Conservation (phyloP, 2,113 vertebrate genomes). For the Lepisosteus osseus region DNA sequence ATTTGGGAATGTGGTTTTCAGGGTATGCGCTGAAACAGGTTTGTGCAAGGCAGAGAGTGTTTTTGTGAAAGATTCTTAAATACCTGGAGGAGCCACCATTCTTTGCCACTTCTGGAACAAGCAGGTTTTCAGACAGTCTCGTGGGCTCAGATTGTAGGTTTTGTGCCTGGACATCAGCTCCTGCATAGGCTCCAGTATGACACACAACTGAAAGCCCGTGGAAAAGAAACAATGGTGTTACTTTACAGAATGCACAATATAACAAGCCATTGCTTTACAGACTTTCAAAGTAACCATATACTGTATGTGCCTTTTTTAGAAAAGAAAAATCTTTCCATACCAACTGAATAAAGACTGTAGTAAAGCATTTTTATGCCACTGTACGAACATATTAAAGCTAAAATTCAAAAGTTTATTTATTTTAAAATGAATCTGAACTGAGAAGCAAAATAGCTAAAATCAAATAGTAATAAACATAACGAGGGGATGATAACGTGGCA, state of each 20-base stretch:
- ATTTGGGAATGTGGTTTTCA: neutral
- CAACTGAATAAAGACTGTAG: no score
- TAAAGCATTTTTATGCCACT: no score
- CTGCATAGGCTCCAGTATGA: conserved; percentile 99
- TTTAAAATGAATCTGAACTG: no score
- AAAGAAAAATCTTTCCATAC: no score
- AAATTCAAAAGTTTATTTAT: no score
- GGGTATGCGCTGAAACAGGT: neutral
- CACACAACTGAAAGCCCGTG: conserved; percentile 82
- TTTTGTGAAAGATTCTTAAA: neutral
- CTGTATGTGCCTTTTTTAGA: no score
- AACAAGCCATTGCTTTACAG: neutral
- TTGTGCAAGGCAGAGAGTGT: neutral
- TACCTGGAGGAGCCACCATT: conserved; percentile 99
- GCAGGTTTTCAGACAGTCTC: conserved; percentile 98
- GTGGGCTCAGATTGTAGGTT: conserved; percentile 97
- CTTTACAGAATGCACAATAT: conserved; percentile 5
- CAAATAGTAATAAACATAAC: no score
- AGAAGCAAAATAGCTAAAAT: no score
- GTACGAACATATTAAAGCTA: no score
- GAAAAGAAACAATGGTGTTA: neutral
- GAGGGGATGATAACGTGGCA: no score
- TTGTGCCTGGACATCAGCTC: conserved; percentile 99
- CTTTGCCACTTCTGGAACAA: conserved; percentile 99
- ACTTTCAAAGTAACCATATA: no score